These are phyloP conservation scores for Sebastes flavidus DNA, from an alignment of 2,797 vertebrate genomes.

Conservation along the genomic window DNA sequence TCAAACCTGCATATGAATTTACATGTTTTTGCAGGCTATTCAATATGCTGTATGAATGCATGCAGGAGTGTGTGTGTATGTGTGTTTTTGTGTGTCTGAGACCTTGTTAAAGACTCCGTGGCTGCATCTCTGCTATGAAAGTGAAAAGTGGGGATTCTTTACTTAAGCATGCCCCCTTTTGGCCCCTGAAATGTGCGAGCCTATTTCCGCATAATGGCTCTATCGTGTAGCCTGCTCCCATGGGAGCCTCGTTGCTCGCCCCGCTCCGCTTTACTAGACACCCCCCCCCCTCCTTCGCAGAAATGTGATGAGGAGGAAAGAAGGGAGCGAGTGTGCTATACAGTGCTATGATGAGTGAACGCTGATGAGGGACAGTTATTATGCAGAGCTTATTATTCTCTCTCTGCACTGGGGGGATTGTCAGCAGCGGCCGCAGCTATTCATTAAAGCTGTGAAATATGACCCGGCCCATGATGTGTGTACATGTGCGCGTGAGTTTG, in stretches of 20 bases:
- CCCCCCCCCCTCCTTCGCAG: slow-evolving; percentile 18
- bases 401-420: slow-evolving; percentile 49
- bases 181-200: slow-evolving; percentile 71
- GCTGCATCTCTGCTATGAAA: slow-evolving; percentile 50
- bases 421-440: slow-evolving; percentile 53
- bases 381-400: slow-evolving; percentile 75
- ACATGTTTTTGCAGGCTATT: neutral
- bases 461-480: slow-evolving; percentile 29
- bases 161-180: slow-evolving; percentile 78
- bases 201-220: slow-evolving; percentile 77
- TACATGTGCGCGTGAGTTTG: slow-evolving; percentile 32
- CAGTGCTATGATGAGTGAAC: slow-evolving; percentile 60
- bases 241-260: slow-evolving; percentile 48
- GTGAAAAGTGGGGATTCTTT: slow-evolving; percentile 75
- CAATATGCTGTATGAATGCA: neutral
- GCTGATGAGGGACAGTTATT: slow-evolving; percentile 78
- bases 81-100: neutral
- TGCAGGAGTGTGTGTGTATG: neutral
- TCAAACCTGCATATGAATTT: slow-evolving; percentile 5
- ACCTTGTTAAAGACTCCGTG: slow-evolving; percentile 33
- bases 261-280: slow-evolving; percentile 51
- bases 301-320: slow-evolving; percentile 31
- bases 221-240: slow-evolving; percentile 67
- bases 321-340: slow-evolving; percentile 16
- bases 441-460: slow-evolving; percentile 80